Base-by-base conservation (phyloP, 2,888 invertebrate species). In the Lasioglossum malachurum region DNA sequence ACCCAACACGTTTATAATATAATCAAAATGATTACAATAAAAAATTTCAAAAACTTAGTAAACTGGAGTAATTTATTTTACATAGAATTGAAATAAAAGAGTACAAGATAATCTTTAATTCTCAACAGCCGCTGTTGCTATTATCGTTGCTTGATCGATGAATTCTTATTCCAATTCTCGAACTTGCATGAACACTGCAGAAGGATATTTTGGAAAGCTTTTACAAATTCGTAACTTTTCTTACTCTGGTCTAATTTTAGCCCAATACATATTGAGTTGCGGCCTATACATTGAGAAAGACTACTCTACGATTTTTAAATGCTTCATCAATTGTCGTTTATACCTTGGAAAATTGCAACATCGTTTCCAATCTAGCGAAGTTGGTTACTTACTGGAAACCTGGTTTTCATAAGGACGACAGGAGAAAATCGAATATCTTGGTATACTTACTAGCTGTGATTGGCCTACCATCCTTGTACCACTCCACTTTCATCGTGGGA, bases 381-480 rank as follows among this genome's bases (percentile, higher is more conserved):
- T 23, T n/a, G 27, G 16, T 64, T 64, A 64, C 60, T 64, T 64
- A 64, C 27, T 64, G 27, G 31, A 64, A 16, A 31, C 5, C 27
- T 27, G 60, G 27, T 14, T 27, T 27, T 14, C n/a, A 64, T 16
- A 16, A 64, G 27, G 5, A 16, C 16, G 1, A 64, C 14, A 1
- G 57, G 57, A 57, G n/a, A 31, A 64, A 27, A 64, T 64, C 64
- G 31, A 31, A 57, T n/a, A 14, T 10, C 19, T 31, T 14, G 8
- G 41, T n/a, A 69, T 64, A 93, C 96, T 94, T 93, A 96, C 99
- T 99, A 95, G 99, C 98, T 96, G 98, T 99, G 94, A 99, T 98
- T 46, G 99, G 97, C 95, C 97, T 97, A 92, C 99, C 99, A 97
- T 98, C 98, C 96, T 98, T 98, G 96, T 98, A 98, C 98, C 98